phyloP scores from a whole-genome alignment of 2,113 vertebrate species.

The pig (Sus scrofa) region T2T-Sscrofa CM000816.6:38197501-38198000 shows the following conservation, averaged over 20 bases:
- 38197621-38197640: neutral
- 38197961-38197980: conserved; percentile 2
- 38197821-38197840: neutral
- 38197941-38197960: neutral
- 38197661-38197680: neutral
- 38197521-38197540: neutral
- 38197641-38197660: neutral
- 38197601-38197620: neutral
- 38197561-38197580: neutral
- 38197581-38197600: neutral
- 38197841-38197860: neutral
- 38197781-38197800: neutral
- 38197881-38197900: neutral
- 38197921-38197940: neutral
- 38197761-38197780: neutral
- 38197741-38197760: neutral
- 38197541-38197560: conserved; percentile 8
- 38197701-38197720: neutral
- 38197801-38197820: conserved; percentile 2
- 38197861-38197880: neutral
- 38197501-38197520: neutral
- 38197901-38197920: neutral
- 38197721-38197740: neutral
- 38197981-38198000: neutral
- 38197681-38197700: neutral